Percentiles rank a stretch among this genome's conserved stretches.
phyloP scores from a whole-genome alignment of 2,797 vertebrate species.

The Micropoecilia bifurca region DNA sequence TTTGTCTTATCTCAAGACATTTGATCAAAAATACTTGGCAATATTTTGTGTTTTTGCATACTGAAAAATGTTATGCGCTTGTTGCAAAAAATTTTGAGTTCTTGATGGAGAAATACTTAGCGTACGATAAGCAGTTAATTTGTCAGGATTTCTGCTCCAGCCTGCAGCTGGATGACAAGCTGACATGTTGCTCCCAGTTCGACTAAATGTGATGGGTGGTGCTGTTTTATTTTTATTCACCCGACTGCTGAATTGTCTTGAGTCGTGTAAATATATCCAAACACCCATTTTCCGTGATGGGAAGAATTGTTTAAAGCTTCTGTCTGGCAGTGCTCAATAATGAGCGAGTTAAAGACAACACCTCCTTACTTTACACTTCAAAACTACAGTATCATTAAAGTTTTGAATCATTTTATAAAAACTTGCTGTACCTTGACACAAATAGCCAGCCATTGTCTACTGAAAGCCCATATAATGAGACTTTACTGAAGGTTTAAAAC shows the following conservation, averaged over 20 bases:
- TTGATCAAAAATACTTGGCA: too few relatives aligned
- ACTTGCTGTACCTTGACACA: neutral
- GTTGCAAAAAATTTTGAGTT: neutral
- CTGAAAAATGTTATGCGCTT: neutral
- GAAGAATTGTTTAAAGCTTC: neutral
- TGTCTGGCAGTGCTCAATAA: neutral
- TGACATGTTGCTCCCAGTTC: neutral
- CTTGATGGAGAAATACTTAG: neutral
- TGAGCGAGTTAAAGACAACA: neutral
- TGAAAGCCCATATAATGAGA: neutral
- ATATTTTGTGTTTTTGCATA: conserved; percentile 1
- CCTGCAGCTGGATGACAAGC: neutral
- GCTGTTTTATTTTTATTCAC: neutral
- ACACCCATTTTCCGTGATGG: neutral
- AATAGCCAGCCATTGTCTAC: neutral
- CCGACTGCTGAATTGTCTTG: neutral
- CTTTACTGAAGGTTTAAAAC: neutral
- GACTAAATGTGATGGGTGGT: neutral
- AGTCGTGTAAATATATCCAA: neutral
- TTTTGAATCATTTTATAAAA: neutral
- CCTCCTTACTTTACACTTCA: neutral
- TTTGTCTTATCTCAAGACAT: too few relatives aligned
- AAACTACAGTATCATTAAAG: neutral
- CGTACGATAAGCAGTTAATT: neutral
- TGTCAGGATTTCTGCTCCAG: neutral